These are phyloP conservation scores for Hyla sarda DNA, from an alignment of 2,113 vertebrate species.

Conservation along the genomic window DNA sequence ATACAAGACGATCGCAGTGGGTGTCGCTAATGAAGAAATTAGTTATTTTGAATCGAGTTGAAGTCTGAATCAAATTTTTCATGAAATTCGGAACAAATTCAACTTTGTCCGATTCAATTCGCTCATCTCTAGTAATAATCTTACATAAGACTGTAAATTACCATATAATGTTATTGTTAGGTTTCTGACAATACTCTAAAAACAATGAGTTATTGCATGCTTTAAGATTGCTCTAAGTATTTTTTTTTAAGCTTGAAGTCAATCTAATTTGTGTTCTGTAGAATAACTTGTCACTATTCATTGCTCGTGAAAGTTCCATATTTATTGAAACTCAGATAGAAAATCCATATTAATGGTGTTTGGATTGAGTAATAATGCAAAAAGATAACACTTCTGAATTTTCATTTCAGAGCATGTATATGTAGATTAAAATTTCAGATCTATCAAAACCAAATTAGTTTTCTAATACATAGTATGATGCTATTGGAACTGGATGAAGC, in stretches of 20 bases:
- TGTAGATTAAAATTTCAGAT: slow-evolving; percentile 40
- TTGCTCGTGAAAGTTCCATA: slow-evolving; percentile 53
- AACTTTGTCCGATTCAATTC: too few species aligned
- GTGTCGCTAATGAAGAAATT: too few species aligned
- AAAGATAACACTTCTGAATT: slow-evolving; percentile 32
- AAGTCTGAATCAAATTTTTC: too few species aligned
- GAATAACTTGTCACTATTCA: slow-evolving; percentile 52
- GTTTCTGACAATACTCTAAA: background rate
- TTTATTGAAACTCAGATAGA: slow-evolving; percentile 51
- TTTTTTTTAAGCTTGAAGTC: slow-evolving; percentile 33
- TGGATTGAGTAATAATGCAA: slow-evolving; percentile 50
- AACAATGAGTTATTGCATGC: slow-evolving; percentile 28
- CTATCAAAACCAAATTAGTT: slow-evolving; percentile 49
- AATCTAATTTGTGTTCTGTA: slow-evolving; percentile 48
- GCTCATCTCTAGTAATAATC: too few species aligned
- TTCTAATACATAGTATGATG: slow-evolving; percentile 24
- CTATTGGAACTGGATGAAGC: slow-evolving; percentile 32
- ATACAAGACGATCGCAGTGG: too few species aligned
- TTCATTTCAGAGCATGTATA: slow-evolving; percentile 37
- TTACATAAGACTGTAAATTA: too few species aligned
- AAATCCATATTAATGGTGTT: slow-evolving; percentile 43
- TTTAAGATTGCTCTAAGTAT: slow-evolving; percentile 17
- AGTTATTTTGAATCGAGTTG: too few species aligned
- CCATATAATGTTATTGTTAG: background rate
- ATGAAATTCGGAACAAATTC: too few species aligned